Evolutionary conservation across 1,140 invertebrate genomes (phyloP).

Genomic region (Bombus soroeensis): DNA sequence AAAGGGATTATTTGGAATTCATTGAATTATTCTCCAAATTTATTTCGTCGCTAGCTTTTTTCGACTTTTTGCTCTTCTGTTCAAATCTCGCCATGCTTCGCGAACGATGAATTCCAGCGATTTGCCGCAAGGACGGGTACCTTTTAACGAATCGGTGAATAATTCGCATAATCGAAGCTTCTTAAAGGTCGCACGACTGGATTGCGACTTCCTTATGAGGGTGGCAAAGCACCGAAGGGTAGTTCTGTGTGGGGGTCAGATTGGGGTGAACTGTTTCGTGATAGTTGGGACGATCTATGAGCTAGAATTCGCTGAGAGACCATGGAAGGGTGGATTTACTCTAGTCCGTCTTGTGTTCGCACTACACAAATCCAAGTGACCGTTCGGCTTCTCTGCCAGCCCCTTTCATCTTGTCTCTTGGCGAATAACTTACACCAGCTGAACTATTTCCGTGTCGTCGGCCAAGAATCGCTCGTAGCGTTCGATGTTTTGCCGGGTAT

Average conservation of each 20-base stretch:
- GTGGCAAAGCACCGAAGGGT: slow-evolving; percentile 66
- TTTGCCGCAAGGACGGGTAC: background rate
- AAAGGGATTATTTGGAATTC: too few relatives aligned
- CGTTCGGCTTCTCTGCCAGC: slow-evolving; percentile 55
- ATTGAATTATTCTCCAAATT: too few relatives aligned
- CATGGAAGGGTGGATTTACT: slow-evolving; percentile 82
- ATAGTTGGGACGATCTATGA: slow-evolving; percentile 82
- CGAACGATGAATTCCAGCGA: background rate
- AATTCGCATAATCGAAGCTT: slow-evolving; percentile 69
- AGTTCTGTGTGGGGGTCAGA: slow-evolving; percentile 49
- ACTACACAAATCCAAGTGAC: slow-evolving; percentile 83
- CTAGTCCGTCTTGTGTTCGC: slow-evolving; percentile 80
- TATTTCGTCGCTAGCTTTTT: too few relatives aligned
- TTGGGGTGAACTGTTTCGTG: slow-evolving; percentile 74
- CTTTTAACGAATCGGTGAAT: slow-evolving; percentile 58
- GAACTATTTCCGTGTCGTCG: slow-evolving; percentile 53
- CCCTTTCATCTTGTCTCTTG: slow-evolving; percentile 58
- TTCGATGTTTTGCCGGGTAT: slow-evolving; percentile 34
- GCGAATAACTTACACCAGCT: slow-evolving; percentile 71
- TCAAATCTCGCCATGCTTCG: background rate
- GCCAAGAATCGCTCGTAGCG: slow-evolving; percentile 45
- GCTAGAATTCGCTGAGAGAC: slow-evolving; percentile 80
- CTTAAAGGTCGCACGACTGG: slow-evolving; percentile 36
- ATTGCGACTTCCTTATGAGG: slow-evolving; percentile 62
- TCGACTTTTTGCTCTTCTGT: background rate